Conservation (phyloP, 2,888 invertebrate species). For the Serripes groenlandicus region DNA sequence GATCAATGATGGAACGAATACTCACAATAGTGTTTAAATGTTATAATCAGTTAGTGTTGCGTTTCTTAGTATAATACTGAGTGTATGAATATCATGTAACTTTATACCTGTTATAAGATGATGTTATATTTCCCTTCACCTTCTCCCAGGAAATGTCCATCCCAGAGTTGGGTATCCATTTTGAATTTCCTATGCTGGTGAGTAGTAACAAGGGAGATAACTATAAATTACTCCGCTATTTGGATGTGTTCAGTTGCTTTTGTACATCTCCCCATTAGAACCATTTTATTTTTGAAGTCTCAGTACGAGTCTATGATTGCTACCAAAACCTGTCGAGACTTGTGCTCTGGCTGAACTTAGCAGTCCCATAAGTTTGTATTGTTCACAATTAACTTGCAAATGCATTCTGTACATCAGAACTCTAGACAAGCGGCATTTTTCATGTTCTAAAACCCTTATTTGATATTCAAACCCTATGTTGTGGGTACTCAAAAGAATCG, state of each 20-base stretch:
- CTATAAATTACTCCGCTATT: constrained; percentile 29
- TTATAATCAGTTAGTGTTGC: too few species aligned
- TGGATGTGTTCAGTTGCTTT: constrained; percentile 62
- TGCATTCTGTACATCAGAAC: not conserved
- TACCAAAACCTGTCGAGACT: not conserved
- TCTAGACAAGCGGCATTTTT: too few species aligned
- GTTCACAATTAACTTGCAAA: too few species aligned
- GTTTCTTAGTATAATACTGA: too few species aligned
- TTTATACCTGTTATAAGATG: too few species aligned
- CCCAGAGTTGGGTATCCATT: constrained; percentile 70
- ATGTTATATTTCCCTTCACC: constrained; percentile 4
- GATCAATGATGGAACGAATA: too few species aligned
- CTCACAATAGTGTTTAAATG: too few species aligned
- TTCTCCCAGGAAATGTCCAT: constrained; percentile 68
- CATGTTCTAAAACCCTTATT: too few species aligned
- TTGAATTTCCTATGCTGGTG: constrained; percentile 74
- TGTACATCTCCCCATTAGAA: constrained; percentile 13
- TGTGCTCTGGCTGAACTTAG: not conserved
- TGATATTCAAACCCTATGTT: too few species aligned
- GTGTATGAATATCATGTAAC: too few species aligned
- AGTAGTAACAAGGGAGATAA: constrained; percentile 62
- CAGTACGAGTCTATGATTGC: not conserved
- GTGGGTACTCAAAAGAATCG: too few species aligned
- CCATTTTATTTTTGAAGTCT: constrained; percentile 1
- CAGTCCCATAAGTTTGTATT: not conserved